phyloP scores from a whole-genome alignment of 2,797 vertebrate species.

The Sebastes trivittatus region DNA sequence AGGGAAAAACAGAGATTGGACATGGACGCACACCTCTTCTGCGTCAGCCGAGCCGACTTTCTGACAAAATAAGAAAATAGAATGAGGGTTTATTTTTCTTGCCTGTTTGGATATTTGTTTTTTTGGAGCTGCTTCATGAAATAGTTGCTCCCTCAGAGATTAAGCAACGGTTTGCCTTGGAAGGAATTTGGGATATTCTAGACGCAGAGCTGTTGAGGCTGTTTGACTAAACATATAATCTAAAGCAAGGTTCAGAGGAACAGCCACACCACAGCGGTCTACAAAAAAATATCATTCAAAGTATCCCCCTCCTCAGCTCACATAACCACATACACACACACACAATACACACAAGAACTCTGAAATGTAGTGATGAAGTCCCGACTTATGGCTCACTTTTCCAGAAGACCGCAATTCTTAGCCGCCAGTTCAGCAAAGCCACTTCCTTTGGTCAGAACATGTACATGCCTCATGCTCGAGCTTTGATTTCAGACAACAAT shows the following conservation, averaged over 20 bases:
- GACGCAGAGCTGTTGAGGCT: constrained; percentile 51
- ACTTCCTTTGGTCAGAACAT: constrained; percentile 39
- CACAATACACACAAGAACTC: neutral
- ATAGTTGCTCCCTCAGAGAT: constrained; percentile 42
- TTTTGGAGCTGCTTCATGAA: constrained; percentile 26
- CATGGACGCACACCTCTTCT: constrained; percentile 47
- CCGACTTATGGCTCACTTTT: constrained; percentile 10
- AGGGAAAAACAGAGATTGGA: constrained; percentile 56
- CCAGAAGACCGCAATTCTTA: constrained; percentile 17
- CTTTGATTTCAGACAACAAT: constrained; percentile 21
- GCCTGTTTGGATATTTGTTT: constrained; percentile 4
- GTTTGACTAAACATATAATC: constrained; percentile 73
- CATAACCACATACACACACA: constrained; percentile 11
- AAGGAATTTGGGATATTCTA: constrained; percentile 67
- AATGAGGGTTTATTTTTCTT: constrained; percentile 18
- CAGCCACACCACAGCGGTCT: constrained; percentile 67
- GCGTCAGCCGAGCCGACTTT: constrained; percentile 52
- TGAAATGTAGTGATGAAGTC: constrained; percentile 17
- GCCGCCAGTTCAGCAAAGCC: constrained; percentile 26
- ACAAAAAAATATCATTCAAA: constrained; percentile 53
- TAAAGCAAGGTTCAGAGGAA: constrained; percentile 53
- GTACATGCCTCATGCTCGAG: constrained; percentile 10
- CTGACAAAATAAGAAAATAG: constrained; percentile 45
- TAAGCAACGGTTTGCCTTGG: constrained; percentile 62
- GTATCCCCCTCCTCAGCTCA: constrained; percentile 41